Percentiles rank a stretch among this genome's conserved stretches.
Evolutionary conservation across 2,797 vertebrate species (phyloP).

Genomic region (Argentina silus): DNA sequence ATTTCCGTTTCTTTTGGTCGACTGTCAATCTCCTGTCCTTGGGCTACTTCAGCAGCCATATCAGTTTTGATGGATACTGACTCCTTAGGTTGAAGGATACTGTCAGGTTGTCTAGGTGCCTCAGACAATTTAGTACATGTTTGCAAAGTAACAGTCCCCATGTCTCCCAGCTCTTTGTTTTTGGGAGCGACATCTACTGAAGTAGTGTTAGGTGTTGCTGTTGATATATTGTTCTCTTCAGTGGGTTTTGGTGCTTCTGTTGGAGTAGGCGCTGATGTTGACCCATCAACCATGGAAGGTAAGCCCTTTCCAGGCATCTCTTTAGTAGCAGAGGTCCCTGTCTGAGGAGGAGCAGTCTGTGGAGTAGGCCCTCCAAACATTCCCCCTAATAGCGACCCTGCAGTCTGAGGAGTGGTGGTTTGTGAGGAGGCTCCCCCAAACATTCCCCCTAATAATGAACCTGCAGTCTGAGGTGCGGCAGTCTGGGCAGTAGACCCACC

Average conservation of each 20-base stretch:
- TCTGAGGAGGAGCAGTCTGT: slow-evolving; percentile 59
- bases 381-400: slow-evolving; percentile 36
- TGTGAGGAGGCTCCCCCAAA: slow-evolving; percentile 51
- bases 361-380: slow-evolving; percentile 45
- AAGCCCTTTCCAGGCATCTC: slow-evolving; percentile 74
- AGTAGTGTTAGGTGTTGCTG: slow-evolving; percentile 12
- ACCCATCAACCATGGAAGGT: slow-evolving; percentile 78
- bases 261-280: slow-evolving; percentile 39
- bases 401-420: slow-evolving; percentile 29
- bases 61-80: slow-evolving; percentile 29
- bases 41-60: slow-evolving; percentile 24
- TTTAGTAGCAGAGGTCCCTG: slow-evolving; percentile 56
- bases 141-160: slow-evolving; percentile 6
- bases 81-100: slow-evolving; percentile 15
- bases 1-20: slow-evolving; percentile 46
- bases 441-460: slow-evolving; percentile 39
- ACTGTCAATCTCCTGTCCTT: slow-evolving; percentile 36
- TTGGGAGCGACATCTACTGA: slow-evolving; percentile 23
- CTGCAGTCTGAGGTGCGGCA: slow-evolving; percentile 27
- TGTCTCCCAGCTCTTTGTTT: slow-evolving; percentile 35
- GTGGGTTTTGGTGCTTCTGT: slow-evolving; percentile 50
- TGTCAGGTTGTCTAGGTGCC: slow-evolving; percentile 34
- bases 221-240: slow-evolving; percentile 38
- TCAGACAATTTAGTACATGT: slow-evolving; percentile 13
- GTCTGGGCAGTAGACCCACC: slow-evolving; percentile 48